Evolutionary conservation across 1,140 invertebrate genomes (phyloP).

Genomic region (Bacillus rossius): DNA sequence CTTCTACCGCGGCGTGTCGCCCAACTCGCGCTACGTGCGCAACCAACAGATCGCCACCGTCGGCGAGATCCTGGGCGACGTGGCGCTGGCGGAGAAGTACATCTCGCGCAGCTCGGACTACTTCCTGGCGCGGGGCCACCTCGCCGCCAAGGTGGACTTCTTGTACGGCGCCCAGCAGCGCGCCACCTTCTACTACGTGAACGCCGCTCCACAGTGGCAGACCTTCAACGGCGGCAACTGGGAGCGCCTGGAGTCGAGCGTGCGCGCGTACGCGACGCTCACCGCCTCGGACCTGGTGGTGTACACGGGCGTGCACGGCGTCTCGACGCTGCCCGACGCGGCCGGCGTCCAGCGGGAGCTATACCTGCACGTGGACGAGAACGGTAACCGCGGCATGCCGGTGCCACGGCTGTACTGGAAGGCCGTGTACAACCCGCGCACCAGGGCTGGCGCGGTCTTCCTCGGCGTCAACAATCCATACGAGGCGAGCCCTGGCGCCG

Average conservation of each 20-base stretch:
- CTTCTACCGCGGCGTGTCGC: constrained; percentile 26
- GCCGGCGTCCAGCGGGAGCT: constrained; percentile 39
- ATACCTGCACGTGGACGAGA: constrained; percentile 42
- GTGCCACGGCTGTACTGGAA: constrained; percentile 57
- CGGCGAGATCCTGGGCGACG: constrained; percentile 31
- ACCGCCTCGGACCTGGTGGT: neutral
- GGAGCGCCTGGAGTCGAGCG: constrained; percentile 31
- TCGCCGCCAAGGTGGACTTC: constrained; percentile 42
- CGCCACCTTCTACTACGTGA: constrained; percentile 43
- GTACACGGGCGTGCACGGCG: constrained; percentile 36
- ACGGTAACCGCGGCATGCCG: constrained; percentile 40
- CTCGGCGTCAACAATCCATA: constrained; percentile 61
- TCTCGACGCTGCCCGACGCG: constrained; percentile 26
- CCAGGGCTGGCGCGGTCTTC: constrained; percentile 49
- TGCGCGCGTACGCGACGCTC: neutral
- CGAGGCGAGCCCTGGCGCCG: constrained; percentile 14
- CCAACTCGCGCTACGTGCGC: constrained; percentile 23
- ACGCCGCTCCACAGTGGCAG: constrained; percentile 44
- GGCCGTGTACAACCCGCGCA: constrained; percentile 49
- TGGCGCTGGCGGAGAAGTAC: constrained; percentile 30
- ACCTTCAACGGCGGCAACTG: constrained; percentile 45
- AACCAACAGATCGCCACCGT: constrained; percentile 20
- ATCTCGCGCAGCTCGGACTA: constrained; percentile 23
- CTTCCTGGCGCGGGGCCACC: constrained; percentile 41
- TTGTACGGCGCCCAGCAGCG: constrained; percentile 31